Percentiles rank a stretch among this genome's conserved stretches.
These are phyloP conservation scores for Monopterus albus DNA, from an alignment of 2,113 vertebrate genomes.

Conservation along the genomic window DNA sequence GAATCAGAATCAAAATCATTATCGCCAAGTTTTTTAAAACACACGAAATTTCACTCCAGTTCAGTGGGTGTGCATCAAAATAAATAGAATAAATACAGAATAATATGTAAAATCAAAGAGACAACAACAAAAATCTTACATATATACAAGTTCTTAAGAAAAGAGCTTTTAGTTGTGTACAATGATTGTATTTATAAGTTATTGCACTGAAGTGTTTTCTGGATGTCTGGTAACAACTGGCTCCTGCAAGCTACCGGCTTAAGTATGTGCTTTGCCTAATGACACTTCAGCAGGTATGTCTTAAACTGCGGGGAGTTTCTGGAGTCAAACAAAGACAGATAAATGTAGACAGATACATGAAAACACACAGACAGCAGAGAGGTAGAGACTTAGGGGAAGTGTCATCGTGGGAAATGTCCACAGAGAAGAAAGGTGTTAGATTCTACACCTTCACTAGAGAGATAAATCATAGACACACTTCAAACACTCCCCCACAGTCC, in stretches of 20 bases:
- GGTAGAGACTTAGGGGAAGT: background rate
- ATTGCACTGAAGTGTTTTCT: no score
- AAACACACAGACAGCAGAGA: background rate
- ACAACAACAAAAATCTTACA: no score
- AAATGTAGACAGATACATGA: conserved; percentile 1
- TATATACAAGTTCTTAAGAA: no score
- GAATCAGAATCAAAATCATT: no score
- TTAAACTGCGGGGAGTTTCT: background rate
- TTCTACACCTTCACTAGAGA: conserved; percentile 60
- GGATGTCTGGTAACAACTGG: background rate
- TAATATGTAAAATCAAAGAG: no score
- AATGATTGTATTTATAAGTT: no score
- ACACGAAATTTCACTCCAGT: no score
- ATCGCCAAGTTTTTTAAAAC: no score
- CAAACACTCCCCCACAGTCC: background rate
- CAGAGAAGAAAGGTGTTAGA: conserved; percentile 59
- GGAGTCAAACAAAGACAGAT: background rate
- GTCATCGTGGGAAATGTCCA: conserved; percentile 67
- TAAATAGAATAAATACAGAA: no score
- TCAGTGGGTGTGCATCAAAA: no score
- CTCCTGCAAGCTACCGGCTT: background rate
- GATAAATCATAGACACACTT: conserved; percentile 21
- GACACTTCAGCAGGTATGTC: background rate
- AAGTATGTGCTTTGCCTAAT: background rate
- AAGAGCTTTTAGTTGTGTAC: no score